Evolutionary conservation across 23 tunicate genomes (phyloP).

Genomic region (Halocynthia aurantium): DNA sequence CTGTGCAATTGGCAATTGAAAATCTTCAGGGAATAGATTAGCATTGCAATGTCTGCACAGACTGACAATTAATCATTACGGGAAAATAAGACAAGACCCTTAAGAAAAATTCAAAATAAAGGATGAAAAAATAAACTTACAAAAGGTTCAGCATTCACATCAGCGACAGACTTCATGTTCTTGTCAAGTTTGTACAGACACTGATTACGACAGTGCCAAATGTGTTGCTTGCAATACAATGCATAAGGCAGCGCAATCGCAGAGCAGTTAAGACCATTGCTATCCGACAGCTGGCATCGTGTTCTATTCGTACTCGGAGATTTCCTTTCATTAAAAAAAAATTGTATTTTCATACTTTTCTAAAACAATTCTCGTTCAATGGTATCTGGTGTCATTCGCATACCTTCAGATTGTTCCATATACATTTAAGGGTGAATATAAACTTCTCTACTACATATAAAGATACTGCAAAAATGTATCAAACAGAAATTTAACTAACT

Average conservation of each 20-base stretch:
- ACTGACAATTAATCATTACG: too few relatives aligned
- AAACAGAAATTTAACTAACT: too few relatives aligned
- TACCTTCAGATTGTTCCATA: too few relatives aligned
- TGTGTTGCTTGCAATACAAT: constrained; percentile 63
- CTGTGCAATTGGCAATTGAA: not conserved
- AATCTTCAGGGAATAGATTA: not conserved
- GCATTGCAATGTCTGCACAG: too few relatives aligned
- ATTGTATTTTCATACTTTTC: not conserved
- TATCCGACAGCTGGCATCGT: constrained; percentile 8
- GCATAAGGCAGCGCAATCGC: constrained; percentile 41
- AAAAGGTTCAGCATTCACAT: constrained; percentile 59
- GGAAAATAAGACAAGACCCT: not conserved
- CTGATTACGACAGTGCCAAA: constrained; percentile 65
- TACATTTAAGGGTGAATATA: too few relatives aligned
- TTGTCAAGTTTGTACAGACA: constrained; percentile 46
- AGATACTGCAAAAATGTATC: too few relatives aligned
- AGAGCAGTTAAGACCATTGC: constrained; percentile 30
- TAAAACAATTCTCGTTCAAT: not conserved
- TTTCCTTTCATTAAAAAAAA: not conserved
- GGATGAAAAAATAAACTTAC: constrained; percentile 1
- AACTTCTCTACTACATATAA: too few relatives aligned
- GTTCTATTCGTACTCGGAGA: not conserved
- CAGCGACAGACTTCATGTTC: constrained; percentile 56
- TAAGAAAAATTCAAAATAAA: not conserved
- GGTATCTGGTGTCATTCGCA: not conserved